phyloP scores from a whole-genome alignment of 2,797 vertebrate genomes.

The Pygocentrus nattereri region DNA sequence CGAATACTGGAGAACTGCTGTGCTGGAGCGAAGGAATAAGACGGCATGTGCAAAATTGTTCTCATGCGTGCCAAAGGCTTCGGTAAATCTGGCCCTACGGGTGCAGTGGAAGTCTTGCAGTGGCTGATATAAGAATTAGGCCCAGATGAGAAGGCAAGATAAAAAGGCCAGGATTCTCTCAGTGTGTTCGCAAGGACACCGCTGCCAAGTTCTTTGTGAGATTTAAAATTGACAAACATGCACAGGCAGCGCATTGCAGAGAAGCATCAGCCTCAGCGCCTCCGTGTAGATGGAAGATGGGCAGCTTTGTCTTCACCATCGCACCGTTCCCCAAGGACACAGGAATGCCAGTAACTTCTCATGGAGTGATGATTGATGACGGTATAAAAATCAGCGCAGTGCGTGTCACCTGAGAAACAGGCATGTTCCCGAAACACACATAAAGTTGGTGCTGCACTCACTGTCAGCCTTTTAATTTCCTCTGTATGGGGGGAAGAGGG shows the following conservation, averaged over 20 bases:
- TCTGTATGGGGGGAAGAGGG: slow-evolving; percentile 28
- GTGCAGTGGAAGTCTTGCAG: slow-evolving; percentile 42
- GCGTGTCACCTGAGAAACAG: slow-evolving; percentile 42
- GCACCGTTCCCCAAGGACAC: slow-evolving; percentile 46
- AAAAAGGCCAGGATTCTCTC: slow-evolving; percentile 59
- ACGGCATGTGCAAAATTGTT: slow-evolving; percentile 32
- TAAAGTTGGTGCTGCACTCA: slow-evolving; percentile 21
- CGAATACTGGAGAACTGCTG: neutral
- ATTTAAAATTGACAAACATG: slow-evolving; percentile 52
- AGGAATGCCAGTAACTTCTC: slow-evolving; percentile 46
- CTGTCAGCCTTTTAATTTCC: slow-evolving; percentile 53
- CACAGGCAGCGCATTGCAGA: slow-evolving; percentile 6
- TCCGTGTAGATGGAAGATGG: slow-evolving; percentile 24
- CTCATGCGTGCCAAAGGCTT: slow-evolving; percentile 32
- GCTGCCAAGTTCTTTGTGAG: slow-evolving; percentile 45
- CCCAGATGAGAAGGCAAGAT: slow-evolving; percentile 45
- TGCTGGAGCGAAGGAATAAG: neutral
- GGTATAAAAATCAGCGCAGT: slow-evolving; percentile 30
- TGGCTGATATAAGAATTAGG: slow-evolving; percentile 52
- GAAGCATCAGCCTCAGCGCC: neutral
- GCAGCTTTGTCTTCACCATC: slow-evolving; percentile 30
- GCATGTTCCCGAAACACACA: slow-evolving; percentile 41
- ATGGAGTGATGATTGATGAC: slow-evolving; percentile 56
- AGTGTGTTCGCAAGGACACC: slow-evolving; percentile 65
- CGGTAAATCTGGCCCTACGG: slow-evolving; percentile 47